Conservation (phyloP, 35 echinoderm and acorn worm species). For the Ophiothrix spiculata region DNA sequence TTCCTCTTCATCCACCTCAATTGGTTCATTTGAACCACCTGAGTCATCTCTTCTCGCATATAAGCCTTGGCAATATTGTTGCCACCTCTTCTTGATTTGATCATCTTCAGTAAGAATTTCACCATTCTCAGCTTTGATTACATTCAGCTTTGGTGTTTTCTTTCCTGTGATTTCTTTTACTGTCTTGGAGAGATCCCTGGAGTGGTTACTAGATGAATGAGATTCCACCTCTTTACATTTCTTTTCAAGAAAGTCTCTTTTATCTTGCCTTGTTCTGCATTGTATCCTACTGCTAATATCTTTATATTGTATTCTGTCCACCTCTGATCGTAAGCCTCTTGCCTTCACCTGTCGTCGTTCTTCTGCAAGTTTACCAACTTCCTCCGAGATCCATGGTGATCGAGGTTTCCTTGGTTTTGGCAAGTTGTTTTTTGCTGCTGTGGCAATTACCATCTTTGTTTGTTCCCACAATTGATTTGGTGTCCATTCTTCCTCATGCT, state of each 20-base stretch:
- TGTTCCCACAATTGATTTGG: background rate
- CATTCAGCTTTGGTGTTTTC: constrained; percentile 5
- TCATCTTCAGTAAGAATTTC: too few relatives aligned
- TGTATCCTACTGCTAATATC: background rate
- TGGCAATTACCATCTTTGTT: background rate
- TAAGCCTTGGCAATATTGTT: background rate
- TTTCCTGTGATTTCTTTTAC: background rate
- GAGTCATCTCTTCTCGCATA: background rate
- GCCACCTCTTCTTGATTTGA: too few relatives aligned
- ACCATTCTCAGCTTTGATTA: too few relatives aligned
- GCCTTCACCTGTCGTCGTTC: background rate
- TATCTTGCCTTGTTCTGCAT: background rate
- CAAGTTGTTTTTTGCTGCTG: background rate
- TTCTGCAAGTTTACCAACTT: background rate
- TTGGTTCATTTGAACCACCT: background rate
- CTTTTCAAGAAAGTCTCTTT: background rate
- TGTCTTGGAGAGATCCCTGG: background rate
- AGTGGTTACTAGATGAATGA: background rate
- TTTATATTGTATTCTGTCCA: background rate
- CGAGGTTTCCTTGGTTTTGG: background rate
- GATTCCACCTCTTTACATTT: constrained; percentile 1
- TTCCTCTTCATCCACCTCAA: background rate
- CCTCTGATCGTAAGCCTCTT: background rate
- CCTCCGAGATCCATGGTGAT: constrained; percentile 1
- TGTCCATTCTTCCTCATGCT: background rate